phyloP scores from a whole-genome alignment of 2,888 invertebrate genomes.

The Athalia circularis region DNA sequence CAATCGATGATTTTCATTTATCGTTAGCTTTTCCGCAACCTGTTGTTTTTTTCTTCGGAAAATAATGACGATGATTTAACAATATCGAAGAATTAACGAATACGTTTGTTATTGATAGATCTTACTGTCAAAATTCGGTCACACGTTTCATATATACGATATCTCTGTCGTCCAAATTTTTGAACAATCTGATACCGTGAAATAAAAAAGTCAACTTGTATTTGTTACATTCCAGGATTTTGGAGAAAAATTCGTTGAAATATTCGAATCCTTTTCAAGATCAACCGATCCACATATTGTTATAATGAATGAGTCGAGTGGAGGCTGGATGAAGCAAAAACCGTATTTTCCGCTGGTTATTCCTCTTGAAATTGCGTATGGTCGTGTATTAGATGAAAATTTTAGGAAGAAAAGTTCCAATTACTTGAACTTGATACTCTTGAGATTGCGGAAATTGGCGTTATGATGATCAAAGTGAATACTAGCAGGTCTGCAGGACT shows the following conservation, averaged over 20 bases:
- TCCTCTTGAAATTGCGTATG: slow-evolving; percentile 29
- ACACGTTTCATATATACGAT: neutral
- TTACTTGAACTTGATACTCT: slow-evolving; percentile 67
- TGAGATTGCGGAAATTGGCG: slow-evolving; percentile 64
- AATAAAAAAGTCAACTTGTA: too few species aligned
- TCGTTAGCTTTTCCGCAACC: neutral
- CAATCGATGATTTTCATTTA: neutral
- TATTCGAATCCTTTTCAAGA: neutral
- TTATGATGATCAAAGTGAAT: slow-evolving; percentile 62
- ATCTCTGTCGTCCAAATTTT: neutral
- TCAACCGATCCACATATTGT: neutral
- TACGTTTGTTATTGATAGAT: neutral
- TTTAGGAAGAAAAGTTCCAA: slow-evolving; percentile 27
- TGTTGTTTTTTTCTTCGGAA: too few species aligned
- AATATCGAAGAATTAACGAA: neutral
- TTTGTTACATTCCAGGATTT: too few species aligned
- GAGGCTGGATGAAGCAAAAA: neutral
- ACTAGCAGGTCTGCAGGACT: slow-evolving; percentile 57
- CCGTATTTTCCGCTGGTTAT: slow-evolving; percentile 9
- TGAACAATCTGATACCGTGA: neutral
- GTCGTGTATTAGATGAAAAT: neutral
- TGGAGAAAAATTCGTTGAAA: neutral
- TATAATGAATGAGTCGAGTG: neutral
- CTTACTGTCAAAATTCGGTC: slow-evolving; percentile 24
- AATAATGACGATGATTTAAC: neutral